Evolutionary conservation across 2,797 vertebrate species (phyloP), one percentile per base, ranked within the genome.

Genomic region (Anabacerthia variegaticeps): DNA sequence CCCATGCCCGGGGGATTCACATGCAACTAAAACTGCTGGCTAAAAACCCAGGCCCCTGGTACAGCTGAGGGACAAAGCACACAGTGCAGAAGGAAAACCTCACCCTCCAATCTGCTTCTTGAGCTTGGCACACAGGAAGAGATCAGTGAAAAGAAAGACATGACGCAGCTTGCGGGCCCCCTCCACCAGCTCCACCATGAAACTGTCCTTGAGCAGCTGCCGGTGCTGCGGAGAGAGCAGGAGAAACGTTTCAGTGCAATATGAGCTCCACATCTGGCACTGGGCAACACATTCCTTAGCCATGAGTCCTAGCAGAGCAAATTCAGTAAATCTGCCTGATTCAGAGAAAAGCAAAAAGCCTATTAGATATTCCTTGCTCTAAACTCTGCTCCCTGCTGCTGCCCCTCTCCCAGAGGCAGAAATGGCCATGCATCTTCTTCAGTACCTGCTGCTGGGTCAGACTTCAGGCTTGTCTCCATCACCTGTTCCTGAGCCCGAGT

Each of bases 141-240:
- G 97, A 96, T 99, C 99, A 0, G 99, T 99, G 97, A 99, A 99
- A 72, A 99, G 99, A 97, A 99, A 99, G 97, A 99, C 98, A 2
- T 99, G 99, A 28, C 99, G 98, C 8, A 99, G 98, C 86, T 99
- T 99, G 95, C 99, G 98, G 96, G 98, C 98, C 9, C 99, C 99
- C 94, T 99, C 99, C 16, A 99, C 98, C 93, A 99, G 97, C 97
- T 99, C 99, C 97, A 99, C 99, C 99, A 99, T 99, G 97, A 99
- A 99, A 92, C 99, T 98, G 98, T 99, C 99, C 96, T 99, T 99
- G 93, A 99, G 97, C 88, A 99, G 98, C 98, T 99, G 99, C 66
- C 99, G 98, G 96, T 99, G 98, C 99, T 99, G 95, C 34, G 7
- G 27, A 10, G 32, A 46, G 63, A 80, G 30, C 16, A 76, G 30